Evolutionary conservation across 2,113 vertebrate species (phyloP), one percentile per base, ranked within the genome.

Genomic region (Protobothrops flavoviridis): DNA sequence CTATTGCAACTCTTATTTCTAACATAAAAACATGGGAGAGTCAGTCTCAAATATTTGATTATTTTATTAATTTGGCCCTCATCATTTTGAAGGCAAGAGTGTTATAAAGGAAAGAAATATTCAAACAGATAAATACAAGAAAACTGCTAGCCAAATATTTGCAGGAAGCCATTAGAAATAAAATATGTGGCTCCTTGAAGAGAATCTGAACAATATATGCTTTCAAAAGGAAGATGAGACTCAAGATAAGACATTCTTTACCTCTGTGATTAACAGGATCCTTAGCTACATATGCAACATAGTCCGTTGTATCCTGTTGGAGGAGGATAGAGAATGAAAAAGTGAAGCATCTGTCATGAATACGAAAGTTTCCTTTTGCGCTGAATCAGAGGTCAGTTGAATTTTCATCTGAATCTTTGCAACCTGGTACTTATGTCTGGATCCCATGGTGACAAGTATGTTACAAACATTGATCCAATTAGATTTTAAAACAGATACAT

Each of bases 211-310:
- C 29, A 90, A 23, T 7, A 26, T 85, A 3, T 45, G 17, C 87
- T 96, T 95, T 52, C 0, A 94, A 69, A 88, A 15, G 93, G 87
- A 91, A 94, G 45, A 17, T 59, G 0, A 92, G 6, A 45, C 20
- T 56, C 92, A 93, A 90, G 88, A 55, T 0, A 89, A 92, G 88
- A 92, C 95, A 92, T 89, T 93, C 94, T 97, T 97, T 98, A 99
- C 99, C 99, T 99, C 99, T 98, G 95, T 98, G 98, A 96, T 99
- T 99, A 26, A 99, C 99, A 87, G 99, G 99, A 96, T 99, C 99
- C 97, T 99, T 99, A 92, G 99, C 99, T 95, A 99, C 99, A 93
- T 99, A 99, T 4, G 99, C 99, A 95, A 99, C 99, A 87, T 98
- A 99, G 97, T 99, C 99, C 53, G 98, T 99, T 56, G 99, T 99